Evolutionary conservation across 2,888 invertebrate genomes (phyloP), one percentile per base, ranked within the genome.

Genomic region (Oscheius myriophilus): DNA sequence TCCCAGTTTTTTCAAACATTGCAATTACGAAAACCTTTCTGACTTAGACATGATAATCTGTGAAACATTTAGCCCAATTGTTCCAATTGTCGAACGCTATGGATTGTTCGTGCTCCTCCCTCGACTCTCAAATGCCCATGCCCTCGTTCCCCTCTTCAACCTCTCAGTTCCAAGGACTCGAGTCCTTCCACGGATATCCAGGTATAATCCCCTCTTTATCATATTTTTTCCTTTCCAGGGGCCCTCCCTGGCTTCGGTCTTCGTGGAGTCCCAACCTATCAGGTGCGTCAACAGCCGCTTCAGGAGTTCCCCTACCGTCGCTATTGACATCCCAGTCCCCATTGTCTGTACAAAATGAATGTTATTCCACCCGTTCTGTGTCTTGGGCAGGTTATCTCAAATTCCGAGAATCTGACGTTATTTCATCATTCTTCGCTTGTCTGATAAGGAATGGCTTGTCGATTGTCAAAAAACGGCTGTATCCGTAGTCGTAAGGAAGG

Each of bases 61-160:
- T n/a, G n/a, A n/a, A n/a, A n/a, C n/a, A 66, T 72, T 82, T 71
- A 84, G 84, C 82, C 51, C 79, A 84, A 67, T 72, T 84, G 54
- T 72, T 84, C 25, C 75, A 84, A 14, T 67, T 82, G 53, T 82
- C 84, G 51, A 82, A 84, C 33, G 80, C 81, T 11, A 72, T 84
- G 66, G 84, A 84, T 57, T 84, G 84, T 59, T 78, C 76, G 11
- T 84, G 84, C 66, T 76, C 78, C 12, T 76, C 76, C 9, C 65
- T 71, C 21, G 59, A 67, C 26, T 25, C 41, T 4, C 52, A 59
- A 39, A 21, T 23, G n/a, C 14, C 43, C 33, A 9, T 33, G 4
- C 9, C 33, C 33, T 33, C 33, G 4, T 33, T 33, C 33, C 33
- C 33, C 9, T 9, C 33, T 9, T 33, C 33, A 11, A 2, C 6